A percentile compares a stretch with the other conserved stretches of the same genome.
Conservation (phyloP, 2,797 vertebrate genomes). For the Semaprochilodus insignis region DNA sequence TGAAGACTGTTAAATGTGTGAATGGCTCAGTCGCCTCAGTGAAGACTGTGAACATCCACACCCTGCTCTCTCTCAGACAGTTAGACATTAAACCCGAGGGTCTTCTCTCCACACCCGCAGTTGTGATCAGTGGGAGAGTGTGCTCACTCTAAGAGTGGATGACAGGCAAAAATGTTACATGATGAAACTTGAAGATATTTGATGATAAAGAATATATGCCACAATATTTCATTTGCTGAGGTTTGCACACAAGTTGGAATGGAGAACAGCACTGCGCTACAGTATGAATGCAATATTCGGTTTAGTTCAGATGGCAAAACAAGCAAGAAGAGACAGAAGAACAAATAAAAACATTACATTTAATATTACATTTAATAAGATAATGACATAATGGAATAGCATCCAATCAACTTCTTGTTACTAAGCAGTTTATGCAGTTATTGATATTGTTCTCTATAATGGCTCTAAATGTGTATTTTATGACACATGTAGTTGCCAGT, state of each 20-base stretch:
- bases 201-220: background rate
- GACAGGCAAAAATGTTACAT: background rate
- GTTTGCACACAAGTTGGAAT: no score
- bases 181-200: background rate
- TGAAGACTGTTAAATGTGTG: constrained; percentile 11
- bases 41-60: background rate
- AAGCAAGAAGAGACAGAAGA: background rate
- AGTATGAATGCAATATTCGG: background rate
- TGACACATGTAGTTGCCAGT: background rate
- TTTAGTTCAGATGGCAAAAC: background rate
- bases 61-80: background rate
- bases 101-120: constrained; percentile 3
- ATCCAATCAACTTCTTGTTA: background rate
- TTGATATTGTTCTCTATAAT: no score
- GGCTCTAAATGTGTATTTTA: no score
- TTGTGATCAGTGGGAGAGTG: background rate
- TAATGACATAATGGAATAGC: background rate
- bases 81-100: background rate
- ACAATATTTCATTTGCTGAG: background rate
- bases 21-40: constrained; percentile 21
- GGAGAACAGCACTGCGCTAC: no score
- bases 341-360: background rate
- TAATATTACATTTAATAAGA: background rate
- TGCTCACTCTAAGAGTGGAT: background rate
- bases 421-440: background rate